Percentiles rank a stretch among this genome's conserved stretches.
Evolutionary conservation across 2,113 vertebrate genomes (phyloP).

Genomic region (Naja naja): DNA sequence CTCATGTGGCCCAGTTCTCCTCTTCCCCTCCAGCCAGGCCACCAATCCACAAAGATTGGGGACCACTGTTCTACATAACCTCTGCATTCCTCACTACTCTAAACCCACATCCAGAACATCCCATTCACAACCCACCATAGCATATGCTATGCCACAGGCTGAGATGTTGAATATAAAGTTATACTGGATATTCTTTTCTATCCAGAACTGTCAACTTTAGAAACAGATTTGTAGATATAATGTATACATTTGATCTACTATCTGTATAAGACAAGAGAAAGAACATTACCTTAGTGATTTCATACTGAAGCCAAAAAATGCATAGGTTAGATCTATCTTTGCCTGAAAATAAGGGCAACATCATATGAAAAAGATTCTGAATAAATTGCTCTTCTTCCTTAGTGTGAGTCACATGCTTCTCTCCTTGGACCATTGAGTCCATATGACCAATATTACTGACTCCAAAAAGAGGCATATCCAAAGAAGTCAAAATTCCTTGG

Average conservation of each 20-base stretch:
- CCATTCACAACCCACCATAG: not conserved
- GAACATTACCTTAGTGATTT: slow-evolving; percentile 85
- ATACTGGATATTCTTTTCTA: not conserved
- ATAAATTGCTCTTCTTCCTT: slow-evolving; percentile 89
- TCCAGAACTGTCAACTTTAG: not conserved
- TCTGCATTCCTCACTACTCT: not conserved
- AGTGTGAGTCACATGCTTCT: slow-evolving; percentile 72
- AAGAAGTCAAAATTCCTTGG: slow-evolving; percentile 74
- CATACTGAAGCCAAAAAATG: slow-evolving; percentile 84
- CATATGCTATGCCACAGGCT: not conserved
- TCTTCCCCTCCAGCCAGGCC: not conserved
- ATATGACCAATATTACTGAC: slow-evolving; percentile 79
- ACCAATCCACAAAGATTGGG: not conserved
- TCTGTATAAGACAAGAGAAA: not conserved
- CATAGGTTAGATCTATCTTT: slow-evolving; percentile 74
- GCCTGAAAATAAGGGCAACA: slow-evolving; percentile 72
- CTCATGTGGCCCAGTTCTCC: too few relatives aligned
- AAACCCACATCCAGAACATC: not conserved
- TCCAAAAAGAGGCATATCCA: slow-evolving; percentile 66
- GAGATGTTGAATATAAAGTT: not conserved
- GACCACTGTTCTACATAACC: not conserved
- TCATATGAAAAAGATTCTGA: slow-evolving; percentile 76
- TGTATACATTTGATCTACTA: not conserved
- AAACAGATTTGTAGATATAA: not conserved
- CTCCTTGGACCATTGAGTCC: slow-evolving; percentile 66